phyloP scores from a whole-genome alignment of 2,888 invertebrate genomes.

The Aphodius sticticus region DNA sequence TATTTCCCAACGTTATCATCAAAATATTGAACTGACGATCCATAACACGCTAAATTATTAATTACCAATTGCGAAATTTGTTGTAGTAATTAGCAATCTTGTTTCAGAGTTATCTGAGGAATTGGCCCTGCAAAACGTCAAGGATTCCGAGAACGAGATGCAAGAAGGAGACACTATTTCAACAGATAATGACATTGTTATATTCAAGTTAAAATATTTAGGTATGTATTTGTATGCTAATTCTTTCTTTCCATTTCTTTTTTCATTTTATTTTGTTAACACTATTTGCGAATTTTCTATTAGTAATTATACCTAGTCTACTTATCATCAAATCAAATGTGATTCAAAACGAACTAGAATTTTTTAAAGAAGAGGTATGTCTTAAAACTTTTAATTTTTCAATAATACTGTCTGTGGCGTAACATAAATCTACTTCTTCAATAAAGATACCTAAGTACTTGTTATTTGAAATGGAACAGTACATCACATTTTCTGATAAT shows the following conservation, averaged over 20 bases:
- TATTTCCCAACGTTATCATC: background rate
- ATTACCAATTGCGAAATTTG: background rate
- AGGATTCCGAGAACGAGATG: slow-evolving; percentile 56
- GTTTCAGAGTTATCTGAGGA: slow-evolving; percentile 73
- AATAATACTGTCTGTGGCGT: no score
- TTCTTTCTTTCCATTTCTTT: background rate
- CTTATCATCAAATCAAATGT: no score
- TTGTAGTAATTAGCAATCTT: slow-evolving; percentile 10
- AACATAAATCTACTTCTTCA: no score
- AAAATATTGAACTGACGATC: background rate
- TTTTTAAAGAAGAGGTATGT: no score
- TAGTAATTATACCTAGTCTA: no score
- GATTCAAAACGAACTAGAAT: no score
- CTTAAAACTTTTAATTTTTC: no score
- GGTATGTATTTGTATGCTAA: slow-evolving; percentile 54
- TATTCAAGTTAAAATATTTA: slow-evolving; percentile 75
- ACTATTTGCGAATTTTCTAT: no score
- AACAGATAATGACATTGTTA: slow-evolving; percentile 60
- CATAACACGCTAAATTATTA: background rate
- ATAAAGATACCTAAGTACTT: no score
- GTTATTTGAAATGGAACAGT: no score
- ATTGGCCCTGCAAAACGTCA: slow-evolving; percentile 70
- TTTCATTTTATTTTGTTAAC: slow-evolving; percentile 29
- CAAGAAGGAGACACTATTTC: slow-evolving; percentile 52
- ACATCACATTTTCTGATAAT: no score